Percentiles rank a stretch among this genome's conserved stretches.
These are phyloP conservation scores for Camponotus fellah DNA, from an alignment of 2,888 invertebrate species.

Conservation along the genomic window DNA sequence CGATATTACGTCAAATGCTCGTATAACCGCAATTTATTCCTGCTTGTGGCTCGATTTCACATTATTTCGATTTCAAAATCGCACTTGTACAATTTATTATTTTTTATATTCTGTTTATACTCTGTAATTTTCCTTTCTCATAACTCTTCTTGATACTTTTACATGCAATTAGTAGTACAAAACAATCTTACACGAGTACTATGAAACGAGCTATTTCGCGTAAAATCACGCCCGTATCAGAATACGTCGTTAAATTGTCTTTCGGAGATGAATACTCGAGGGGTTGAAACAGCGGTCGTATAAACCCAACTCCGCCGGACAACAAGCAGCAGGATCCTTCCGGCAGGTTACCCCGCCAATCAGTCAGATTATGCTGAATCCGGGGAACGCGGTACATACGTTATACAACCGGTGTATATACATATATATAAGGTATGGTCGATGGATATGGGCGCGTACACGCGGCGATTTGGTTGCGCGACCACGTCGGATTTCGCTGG, in stretches of 20 bases:
- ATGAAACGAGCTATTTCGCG: neutral
- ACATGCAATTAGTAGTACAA: neutral
- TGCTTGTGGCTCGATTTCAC: constrained; percentile 40
- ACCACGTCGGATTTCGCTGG: constrained; percentile 64
- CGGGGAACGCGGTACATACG: constrained; percentile 69
- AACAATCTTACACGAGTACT: neutral
- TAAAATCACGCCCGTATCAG: neutral
- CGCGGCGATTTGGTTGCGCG: constrained; percentile 57
- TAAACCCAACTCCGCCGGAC: constrained; percentile 36
- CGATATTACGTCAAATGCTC: constrained; percentile 52
- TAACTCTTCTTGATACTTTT: neutral
- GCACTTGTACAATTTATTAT: neutral
- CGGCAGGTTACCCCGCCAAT: constrained; percentile 65
- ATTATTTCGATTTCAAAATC: constrained; percentile 49
- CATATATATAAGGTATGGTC: constrained; percentile 57
- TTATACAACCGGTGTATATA: constrained; percentile 63
- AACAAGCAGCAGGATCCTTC: constrained; percentile 54
- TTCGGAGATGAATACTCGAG: constrained; percentile 17
- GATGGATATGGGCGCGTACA: constrained; percentile 68
- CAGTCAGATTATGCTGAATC: constrained; percentile 76
- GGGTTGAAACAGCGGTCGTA: constrained; percentile 30
- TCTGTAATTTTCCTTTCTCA: neutral
- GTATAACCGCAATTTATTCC: constrained; percentile 42
- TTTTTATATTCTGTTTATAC: neutral
- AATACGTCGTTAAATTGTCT: constrained; percentile 19